Base-by-base conservation (phyloP, 2,113 vertebrate species). In the Anarhynchus alexandrinus region DNA sequence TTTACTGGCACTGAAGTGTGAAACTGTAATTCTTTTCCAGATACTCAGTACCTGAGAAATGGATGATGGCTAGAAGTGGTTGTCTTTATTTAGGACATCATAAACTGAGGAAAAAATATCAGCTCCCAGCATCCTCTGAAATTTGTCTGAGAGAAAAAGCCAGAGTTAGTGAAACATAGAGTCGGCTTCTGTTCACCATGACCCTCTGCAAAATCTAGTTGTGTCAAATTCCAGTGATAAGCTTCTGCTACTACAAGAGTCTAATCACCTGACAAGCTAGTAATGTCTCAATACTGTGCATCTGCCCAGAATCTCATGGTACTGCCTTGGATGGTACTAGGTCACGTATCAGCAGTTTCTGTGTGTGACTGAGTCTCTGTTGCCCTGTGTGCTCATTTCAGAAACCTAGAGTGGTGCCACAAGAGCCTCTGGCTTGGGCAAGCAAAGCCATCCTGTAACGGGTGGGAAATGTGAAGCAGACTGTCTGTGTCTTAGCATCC, bases 391-490 rank as follows among this genome's bases (percentile, higher is more conserved):
- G 34, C 10, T 57, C 2, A 23, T 29, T 61, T 62, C 45, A 80
- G 52, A 74, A 47, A 61, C 4, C 22, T 30, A 40, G 27, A 61
- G 40, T 6, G 21, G 13, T 84, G 18, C 13, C 55, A 38, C 21
- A 23, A 19, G 3, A 2, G 6, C 13, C 20, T 55, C 25, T 67
- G 76, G 12, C 7, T 78, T 58, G 51, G 38, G 29, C 30, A 58
- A 80, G 22, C 0, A 3, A 57, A 78, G 14, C 5, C 18, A 34
- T 43, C 4, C 14, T 70, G 5, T 66, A 49, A 43, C 0, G 1
- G 9, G 7, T 40, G 42, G 25, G 55, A 82, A 14, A 13, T 2
- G 0, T 15, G 42, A 71, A 83, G 40, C 45, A 51, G 43, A 11
- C 40, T 20, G 27, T 58, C 40, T 20, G 27, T 58, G 18, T 81